Evolutionary conservation across 2,797 vertebrate species (phyloP), one percentile per base, ranked within the genome.

Genomic region (Gallinago stenura): DNA sequence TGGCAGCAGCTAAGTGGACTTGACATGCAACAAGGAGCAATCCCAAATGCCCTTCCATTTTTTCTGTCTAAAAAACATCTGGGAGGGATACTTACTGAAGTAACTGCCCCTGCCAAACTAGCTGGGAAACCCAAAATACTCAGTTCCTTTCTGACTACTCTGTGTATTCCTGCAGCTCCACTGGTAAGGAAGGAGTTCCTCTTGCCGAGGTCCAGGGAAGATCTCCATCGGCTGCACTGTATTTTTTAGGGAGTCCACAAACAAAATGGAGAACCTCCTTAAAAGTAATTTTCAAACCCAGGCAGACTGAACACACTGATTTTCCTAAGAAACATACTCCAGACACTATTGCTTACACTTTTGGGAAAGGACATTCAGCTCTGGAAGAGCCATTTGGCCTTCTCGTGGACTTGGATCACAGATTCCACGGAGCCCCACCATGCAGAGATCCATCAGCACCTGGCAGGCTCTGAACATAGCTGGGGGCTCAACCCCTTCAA

Each of bases 61-160:
- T 33, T 73, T 19, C n/a, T 71, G 18, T 26, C 78, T 48, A 84
- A 64, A 77, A 91, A 75, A 81, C 24, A 79, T 28, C 37, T 53
- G 16, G 46, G 24, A 83, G 76, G 28, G 46, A 78, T 51, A 77
- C 57, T 90, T 66, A 73, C 37, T 73, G 41, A 88, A 10, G 9
- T 61, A 96, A 90, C 65, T 35, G 20, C 5, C 71, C 78, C 71
- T 80, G 78, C 61, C 84, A 91, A 91, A 86, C 77, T 85, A 94
- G 28, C 51, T 79, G 66, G 37, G 35, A 73, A 72, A 56, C 73
- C 62, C 79, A 85, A 95, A 90, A 88, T 39, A 88, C 20, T 91
- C 62, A 53, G 30, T 26, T 28, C 84, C 37, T 94, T 88, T 91
- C 87, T 87, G 77, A 73, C 91, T 91, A 77, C 13, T 33, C 35